Percentiles rank a stretch among this genome's conserved stretches.
Conservation (phyloP, 2,113 vertebrate species). For the Anolis carolinensis region DNA sequence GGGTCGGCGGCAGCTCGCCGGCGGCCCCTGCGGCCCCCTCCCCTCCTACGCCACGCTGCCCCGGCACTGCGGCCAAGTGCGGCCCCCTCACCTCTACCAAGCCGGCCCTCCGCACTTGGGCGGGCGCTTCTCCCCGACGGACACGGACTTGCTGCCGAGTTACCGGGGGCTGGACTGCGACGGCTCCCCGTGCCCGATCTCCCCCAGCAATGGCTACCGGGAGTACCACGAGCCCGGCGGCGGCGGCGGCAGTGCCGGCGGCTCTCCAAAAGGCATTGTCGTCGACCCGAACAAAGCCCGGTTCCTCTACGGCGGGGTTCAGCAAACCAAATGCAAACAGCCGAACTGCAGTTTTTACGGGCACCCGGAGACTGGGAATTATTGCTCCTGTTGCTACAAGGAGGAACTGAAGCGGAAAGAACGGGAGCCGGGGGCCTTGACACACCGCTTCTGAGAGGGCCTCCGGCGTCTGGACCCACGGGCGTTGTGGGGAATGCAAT, state of each 20-base stretch:
- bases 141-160: conserved; percentile 66
- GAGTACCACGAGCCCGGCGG: conserved; percentile 71
- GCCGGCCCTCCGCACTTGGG: conserved; percentile 62
- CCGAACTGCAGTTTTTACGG: conserved; percentile 92
- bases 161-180: conserved; percentile 52
- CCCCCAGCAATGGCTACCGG: conserved; percentile 78
- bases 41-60: conserved; percentile 91
- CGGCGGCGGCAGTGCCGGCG: background rate
- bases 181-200: background rate
- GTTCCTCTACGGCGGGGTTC: conserved; percentile 46
- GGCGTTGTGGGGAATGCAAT: conserved; percentile 45
- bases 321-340: conserved; percentile 90
- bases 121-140: conserved; percentile 69
- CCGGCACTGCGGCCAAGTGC: conserved; percentile 80
- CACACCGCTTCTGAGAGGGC: conserved; percentile 87
- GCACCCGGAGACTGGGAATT: conserved; percentile 93
- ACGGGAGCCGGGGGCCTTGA: conserved; percentile 73
- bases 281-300: background rate
- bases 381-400: conserved; percentile 94
- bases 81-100: conserved; percentile 65
- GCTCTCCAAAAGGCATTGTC: background rate
- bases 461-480: background rate
- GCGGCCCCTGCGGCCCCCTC: conserved; percentile 78
- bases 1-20: conserved; percentile 84
- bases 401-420: conserved; percentile 88